phyloP scores from a whole-genome alignment of 2,888 invertebrate genomes.

The Smittia aterrima region DNA sequence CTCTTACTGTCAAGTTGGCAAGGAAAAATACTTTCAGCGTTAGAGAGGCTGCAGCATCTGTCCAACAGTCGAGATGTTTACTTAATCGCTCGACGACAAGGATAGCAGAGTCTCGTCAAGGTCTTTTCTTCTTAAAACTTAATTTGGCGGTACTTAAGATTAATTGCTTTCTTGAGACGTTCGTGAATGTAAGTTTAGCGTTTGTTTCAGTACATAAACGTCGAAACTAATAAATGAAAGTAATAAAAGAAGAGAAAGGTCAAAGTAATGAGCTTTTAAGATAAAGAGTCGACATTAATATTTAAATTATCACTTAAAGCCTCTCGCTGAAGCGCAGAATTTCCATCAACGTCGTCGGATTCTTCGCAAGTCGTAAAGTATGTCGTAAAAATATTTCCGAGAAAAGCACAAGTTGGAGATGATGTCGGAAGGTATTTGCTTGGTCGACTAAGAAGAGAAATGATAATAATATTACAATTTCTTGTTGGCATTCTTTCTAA shows the following conservation, averaged over 20 bases:
- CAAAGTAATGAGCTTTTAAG: no score
- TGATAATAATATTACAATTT: constrained; percentile 1
- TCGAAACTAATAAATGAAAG: no score
- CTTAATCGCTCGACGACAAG: not conserved
- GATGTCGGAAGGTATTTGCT: no score
- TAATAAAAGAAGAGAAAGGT: no score
- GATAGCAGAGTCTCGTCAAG: not conserved
- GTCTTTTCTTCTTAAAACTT: not conserved
- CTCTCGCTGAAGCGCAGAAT: no score
- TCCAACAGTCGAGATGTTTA: not conserved
- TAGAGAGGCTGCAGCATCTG: not conserved
- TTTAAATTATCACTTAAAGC: no score
- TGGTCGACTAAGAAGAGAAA: not conserved
- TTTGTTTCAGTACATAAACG: no score
- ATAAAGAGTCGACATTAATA: no score
- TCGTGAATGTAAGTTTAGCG: not conserved
- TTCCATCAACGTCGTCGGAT: no score
- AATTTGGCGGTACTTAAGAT: not conserved
- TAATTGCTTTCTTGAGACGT: not conserved
- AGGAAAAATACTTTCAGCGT: not conserved
- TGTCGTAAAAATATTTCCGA: no score
- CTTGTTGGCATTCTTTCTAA: not conserved
- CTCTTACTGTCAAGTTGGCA: constrained; percentile 29
- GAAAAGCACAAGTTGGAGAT: no score
- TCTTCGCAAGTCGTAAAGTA: no score